A percentile compares a stretch with the other conserved stretches of the same genome.
Conservation (phyloP, 2,888 invertebrate genomes). For the Pachycephus smyrnensis region DNA sequence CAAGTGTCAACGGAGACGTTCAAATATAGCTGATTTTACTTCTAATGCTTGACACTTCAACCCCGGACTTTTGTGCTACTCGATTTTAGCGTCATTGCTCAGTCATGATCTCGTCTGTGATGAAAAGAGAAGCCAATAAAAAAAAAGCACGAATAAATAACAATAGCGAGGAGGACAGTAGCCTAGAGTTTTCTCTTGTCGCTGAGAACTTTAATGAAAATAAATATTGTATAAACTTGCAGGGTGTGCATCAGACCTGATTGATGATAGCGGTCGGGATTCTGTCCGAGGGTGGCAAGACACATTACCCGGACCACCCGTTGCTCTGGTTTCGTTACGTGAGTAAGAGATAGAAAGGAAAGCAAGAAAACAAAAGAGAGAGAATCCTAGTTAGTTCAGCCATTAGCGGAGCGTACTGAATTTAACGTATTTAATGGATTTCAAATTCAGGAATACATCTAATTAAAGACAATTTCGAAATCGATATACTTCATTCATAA, state of each 20-base stretch:
- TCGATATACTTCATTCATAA: too few relatives aligned
- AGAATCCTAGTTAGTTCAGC: not conserved
- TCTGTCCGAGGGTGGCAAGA: slow-evolving; percentile 60
- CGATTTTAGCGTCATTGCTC: not conserved
- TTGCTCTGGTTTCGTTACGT: slow-evolving; percentile 27
- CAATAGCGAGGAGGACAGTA: not conserved
- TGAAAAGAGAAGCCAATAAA: not conserved
- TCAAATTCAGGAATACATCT: not conserved
- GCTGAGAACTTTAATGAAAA: slow-evolving; percentile 59
- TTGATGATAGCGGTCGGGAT: slow-evolving; percentile 58
- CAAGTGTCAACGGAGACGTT: not conserved
- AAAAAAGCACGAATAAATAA: not conserved
- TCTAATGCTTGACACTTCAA: not conserved
- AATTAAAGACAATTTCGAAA: not conserved
- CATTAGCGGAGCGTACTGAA: not conserved
- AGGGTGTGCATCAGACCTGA: slow-evolving; percentile 54
- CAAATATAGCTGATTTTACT: not conserved
- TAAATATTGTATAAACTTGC: slow-evolving; percentile 66
- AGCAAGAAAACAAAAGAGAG: not conserved
- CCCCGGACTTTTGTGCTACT: not conserved
- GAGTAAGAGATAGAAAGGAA: not conserved
- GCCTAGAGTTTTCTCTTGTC: not conserved
- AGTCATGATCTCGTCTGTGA: not conserved
- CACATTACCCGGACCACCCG: slow-evolving; percentile 62
- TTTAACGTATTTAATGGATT: not conserved